These are phyloP conservation scores for Plodia interpunctella DNA, from an alignment of 1,140 invertebrate genomes.

Conservation along the genomic window DNA sequence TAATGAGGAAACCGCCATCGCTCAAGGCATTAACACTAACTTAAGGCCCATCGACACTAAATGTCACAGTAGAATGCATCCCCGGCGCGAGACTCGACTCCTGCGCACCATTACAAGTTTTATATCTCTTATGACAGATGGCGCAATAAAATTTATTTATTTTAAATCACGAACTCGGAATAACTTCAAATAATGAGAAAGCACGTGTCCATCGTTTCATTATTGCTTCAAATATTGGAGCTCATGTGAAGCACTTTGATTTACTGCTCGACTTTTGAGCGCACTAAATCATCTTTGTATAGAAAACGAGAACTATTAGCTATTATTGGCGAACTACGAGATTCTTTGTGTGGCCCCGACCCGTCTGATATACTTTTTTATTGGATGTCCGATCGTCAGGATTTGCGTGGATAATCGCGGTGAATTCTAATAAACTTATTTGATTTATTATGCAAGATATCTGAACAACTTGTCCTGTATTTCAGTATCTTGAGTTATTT, in stretches of 20 bases:
- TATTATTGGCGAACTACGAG: slow-evolving; percentile 63
- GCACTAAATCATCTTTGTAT: slow-evolving; percentile 70
- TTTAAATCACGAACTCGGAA: slow-evolving; percentile 54
- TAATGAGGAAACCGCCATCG: slow-evolving; percentile 55
- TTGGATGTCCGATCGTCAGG: slow-evolving; percentile 34
- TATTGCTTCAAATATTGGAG: slow-evolving; percentile 43
- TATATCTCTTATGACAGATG: slow-evolving; percentile 67
- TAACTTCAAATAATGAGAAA: slow-evolving; percentile 60
- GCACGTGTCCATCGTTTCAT: slow-evolving; percentile 53
- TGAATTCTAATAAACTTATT: slow-evolving; percentile 16
- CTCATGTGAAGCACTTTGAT: slow-evolving; percentile 53
- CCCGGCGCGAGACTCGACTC: slow-evolving; percentile 36
- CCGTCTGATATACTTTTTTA: slow-evolving; percentile 40
- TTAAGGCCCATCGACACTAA: slow-evolving; percentile 55
- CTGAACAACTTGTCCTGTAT: neutral
- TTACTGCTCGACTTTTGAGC: slow-evolving; percentile 66
- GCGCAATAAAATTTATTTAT: slow-evolving; percentile 70
- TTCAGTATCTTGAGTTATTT: slow-evolving; percentile 11
- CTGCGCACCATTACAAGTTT: slow-evolving; percentile 56
- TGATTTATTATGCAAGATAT: slow-evolving; percentile 8
- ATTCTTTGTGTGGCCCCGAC: slow-evolving; percentile 42
- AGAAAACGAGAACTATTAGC: slow-evolving; percentile 70
- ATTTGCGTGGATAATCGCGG: slow-evolving; percentile 37
- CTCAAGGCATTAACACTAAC: slow-evolving; percentile 51
- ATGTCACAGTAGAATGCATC: slow-evolving; percentile 59